Evolutionary conservation across 2,888 invertebrate genomes (phyloP).

Genomic region (Epirrhoe alternata): DNA sequence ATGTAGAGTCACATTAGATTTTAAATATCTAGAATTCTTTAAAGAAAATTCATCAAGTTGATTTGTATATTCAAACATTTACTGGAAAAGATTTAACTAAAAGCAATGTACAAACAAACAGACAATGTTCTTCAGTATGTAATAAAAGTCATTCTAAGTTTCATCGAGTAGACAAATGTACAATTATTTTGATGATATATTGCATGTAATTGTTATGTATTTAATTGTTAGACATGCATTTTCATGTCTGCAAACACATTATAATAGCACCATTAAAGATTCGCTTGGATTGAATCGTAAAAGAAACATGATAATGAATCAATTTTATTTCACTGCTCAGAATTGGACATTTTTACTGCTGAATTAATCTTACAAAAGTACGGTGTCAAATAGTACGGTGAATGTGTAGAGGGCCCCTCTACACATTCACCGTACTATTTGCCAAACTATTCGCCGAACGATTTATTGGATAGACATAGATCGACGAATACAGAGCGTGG

Average conservation of each 20-base stretch:
- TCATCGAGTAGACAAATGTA: constrained; percentile 42
- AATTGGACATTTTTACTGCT: background rate
- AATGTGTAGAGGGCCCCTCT: too few species aligned
- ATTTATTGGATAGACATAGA: too few species aligned
- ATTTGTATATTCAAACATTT: too few species aligned
- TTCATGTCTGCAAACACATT: constrained; percentile 39
- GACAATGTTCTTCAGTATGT: background rate
- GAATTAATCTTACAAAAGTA: too few species aligned
- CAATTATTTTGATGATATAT: constrained; percentile 64
- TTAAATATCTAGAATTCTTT: too few species aligned
- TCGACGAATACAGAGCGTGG: too few species aligned
- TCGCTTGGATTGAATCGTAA: constrained; percentile 28
- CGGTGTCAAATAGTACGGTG: too few species aligned
- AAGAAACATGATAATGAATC: background rate
- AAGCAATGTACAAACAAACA: background rate
- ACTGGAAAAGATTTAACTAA: too few species aligned
- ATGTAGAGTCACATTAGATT: too few species aligned
- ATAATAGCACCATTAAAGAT: constrained; percentile 6
- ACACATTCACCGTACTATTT: too few species aligned
- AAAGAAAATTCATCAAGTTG: too few species aligned
- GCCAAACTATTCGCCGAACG: too few species aligned
- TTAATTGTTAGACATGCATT: constrained; percentile 48
- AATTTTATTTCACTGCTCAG: background rate
- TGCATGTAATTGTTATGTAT: constrained; percentile 57
- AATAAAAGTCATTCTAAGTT: constrained; percentile 31